Evolutionary conservation across 2,113 vertebrate species (phyloP).

Genomic region (Protobothrops mucrosquamatus): DNA sequence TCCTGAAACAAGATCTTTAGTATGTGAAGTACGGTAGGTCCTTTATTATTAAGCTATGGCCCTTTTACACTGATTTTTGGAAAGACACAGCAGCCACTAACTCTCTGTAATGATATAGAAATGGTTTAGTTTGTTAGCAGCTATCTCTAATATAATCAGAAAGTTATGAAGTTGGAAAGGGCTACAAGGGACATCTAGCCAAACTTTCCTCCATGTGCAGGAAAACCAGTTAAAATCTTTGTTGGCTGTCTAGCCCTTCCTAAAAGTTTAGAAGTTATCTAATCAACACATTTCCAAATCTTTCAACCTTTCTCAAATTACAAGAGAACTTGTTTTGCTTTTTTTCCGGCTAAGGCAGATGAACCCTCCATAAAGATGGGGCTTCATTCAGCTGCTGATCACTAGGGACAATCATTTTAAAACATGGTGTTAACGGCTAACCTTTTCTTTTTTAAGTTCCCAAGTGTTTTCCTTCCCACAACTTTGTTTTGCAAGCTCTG

Average conservation of each 20-base stretch:
- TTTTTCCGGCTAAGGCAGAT: background rate
- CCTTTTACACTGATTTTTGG: background rate
- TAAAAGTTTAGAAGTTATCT: background rate
- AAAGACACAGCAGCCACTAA: background rate
- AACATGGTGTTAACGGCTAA: background rate
- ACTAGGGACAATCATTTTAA: background rate
- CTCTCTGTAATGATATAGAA: background rate
- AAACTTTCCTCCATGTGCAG: background rate
- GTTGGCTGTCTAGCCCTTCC: background rate
- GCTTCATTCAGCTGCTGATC: background rate
- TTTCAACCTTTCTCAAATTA: background rate
- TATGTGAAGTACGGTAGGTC: background rate
- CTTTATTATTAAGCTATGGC: background rate
- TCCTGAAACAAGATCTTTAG: background rate
- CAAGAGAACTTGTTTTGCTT: background rate
- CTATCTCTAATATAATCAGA: background rate
- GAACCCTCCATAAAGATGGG: background rate
- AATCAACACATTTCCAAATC: background rate
- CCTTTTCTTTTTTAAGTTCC: accelerated
- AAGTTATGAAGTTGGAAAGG: background rate
- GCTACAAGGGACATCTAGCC: background rate
- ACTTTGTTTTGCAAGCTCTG: background rate
- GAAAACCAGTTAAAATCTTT: background rate
- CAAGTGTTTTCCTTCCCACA: accelerated
- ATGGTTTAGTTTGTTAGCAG: background rate